These are phyloP conservation scores for Pterobdella sp. DNA, from an alignment of 2,888 invertebrate species.

Conservation along the genomic window DNA sequence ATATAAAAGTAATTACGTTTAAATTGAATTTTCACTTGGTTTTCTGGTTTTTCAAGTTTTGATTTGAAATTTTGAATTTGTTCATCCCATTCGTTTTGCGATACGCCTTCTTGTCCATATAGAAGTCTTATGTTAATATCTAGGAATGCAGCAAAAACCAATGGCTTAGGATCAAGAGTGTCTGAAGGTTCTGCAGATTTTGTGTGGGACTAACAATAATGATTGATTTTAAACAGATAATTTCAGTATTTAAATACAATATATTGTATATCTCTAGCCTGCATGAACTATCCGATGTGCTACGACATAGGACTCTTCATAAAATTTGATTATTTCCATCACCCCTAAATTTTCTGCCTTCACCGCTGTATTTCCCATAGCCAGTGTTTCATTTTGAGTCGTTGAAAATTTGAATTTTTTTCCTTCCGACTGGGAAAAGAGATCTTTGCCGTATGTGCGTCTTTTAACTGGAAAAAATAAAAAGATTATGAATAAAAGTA, in stretches of 20 bases:
- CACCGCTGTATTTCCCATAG: background rate
- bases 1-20: too few species aligned
- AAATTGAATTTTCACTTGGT: too few species aligned
- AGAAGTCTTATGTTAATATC: background rate
- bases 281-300: background rate
- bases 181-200: background rate
- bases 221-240: too few species aligned
- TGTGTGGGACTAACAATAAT: too few species aligned
- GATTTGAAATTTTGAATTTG: too few species aligned
- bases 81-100: background rate
- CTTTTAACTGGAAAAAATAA: background rate
- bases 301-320: background rate
- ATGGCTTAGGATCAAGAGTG: background rate
- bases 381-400: background rate
- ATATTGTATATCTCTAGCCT: background rate
- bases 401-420: background rate
- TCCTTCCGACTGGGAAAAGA: background rate
- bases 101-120: slow-evolving; percentile 2
- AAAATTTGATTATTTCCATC: background rate
- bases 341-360: background rate
- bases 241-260: background rate
- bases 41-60: too few species aligned
- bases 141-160: background rate
- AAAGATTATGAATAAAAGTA: too few species aligned
- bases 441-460: background rate